Base-by-base conservation (phyloP, 2,113 vertebrate species). In the Ursus arctos region DNA sequence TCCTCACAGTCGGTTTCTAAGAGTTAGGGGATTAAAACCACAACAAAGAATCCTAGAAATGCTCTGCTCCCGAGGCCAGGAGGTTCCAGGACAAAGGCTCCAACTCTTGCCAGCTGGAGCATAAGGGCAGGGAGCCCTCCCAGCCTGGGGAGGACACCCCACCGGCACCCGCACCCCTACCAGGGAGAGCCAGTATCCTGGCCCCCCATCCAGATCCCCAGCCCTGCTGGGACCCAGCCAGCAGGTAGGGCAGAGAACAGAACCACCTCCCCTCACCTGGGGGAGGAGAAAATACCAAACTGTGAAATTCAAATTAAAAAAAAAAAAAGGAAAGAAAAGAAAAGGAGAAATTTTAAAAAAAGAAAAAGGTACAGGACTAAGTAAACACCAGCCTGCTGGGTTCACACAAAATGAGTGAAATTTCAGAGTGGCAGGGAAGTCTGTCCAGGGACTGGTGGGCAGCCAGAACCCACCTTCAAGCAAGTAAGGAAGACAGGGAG, bases 371-470 rank as follows among this genome's bases (percentile, higher is more conserved):
- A 61, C 6, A 61, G 77, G 55, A 67, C 26, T 86, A 98, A 26
- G 47, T 89, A 91, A 95, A 97, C 93, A 95, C 99, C 99, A 99
- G 98, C 99, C 99, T 82, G 99, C 99, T 99, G 99, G 99, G 97
- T 98, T 98, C 96, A 96, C 93, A 97, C 87, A 98, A 94, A 98
- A 96, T 77, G 86, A 98, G 36, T 80, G 43, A 89, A 76, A 72
- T 24, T 94, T 84, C 67, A 49, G 67, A 90, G 97, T 36, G 91
- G 19, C 28, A 26, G 55, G 88, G 84, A 65, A 21, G 36, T 83
- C 36, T 91, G 76, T 90, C 74, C 67, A 77, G 80, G 80, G 86
- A 2, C 81, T 69, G 79, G 94, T 12, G 53, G 88, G 47, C 80
- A 71, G 96, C 80, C 94, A 90, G 83, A 90, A 33, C 94, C 95